Evolutionary conservation across 2,888 invertebrate species (phyloP).

Genomic region (Dorcus hopei): DNA sequence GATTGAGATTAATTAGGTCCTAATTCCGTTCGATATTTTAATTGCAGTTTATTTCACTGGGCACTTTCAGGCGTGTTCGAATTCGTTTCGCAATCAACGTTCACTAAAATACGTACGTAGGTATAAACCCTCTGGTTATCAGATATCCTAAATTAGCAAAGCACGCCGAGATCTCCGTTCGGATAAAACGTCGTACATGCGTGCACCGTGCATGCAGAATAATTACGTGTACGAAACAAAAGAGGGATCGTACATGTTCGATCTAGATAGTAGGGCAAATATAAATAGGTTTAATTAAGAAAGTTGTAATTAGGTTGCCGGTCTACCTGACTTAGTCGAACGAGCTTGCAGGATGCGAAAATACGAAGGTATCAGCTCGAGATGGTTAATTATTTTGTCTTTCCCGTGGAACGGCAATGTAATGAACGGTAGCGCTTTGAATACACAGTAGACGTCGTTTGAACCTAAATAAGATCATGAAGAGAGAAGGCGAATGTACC

Average conservation of each 20-base stretch:
- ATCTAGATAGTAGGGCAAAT: slow-evolving; percentile 17
- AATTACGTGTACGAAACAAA: slow-evolving; percentile 3
- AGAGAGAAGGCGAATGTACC: too few relatives aligned
- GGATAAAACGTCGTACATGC: slow-evolving; percentile 1
- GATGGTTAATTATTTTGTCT: too few relatives aligned
- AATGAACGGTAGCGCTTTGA: too few relatives aligned
- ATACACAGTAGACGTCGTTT: too few relatives aligned
- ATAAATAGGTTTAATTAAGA: slow-evolving; percentile 23
- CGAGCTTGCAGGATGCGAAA: too few relatives aligned
- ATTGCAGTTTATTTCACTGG: too few relatives aligned
- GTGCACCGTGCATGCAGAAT: slow-evolving; percentile 4
- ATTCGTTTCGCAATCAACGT: neutral
- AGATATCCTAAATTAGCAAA: neutral
- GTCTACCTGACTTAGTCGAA: slow-evolving; percentile 3
- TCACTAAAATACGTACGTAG: neutral
- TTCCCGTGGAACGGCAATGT: too few relatives aligned
- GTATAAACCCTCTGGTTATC: neutral
- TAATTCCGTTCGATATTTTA: too few relatives aligned
- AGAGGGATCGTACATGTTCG: slow-evolving; percentile 6
- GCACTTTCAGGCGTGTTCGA: too few relatives aligned
- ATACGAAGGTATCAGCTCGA: too few relatives aligned
- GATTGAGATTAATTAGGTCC: too few relatives aligned
- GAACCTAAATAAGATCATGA: too few relatives aligned
- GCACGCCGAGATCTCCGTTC: neutral
- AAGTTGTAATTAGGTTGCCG: slow-evolving; percentile 19